Evolutionary conservation across 2,888 invertebrate species (phyloP).

Genomic region (Stenolophus ochropezus): DNA sequence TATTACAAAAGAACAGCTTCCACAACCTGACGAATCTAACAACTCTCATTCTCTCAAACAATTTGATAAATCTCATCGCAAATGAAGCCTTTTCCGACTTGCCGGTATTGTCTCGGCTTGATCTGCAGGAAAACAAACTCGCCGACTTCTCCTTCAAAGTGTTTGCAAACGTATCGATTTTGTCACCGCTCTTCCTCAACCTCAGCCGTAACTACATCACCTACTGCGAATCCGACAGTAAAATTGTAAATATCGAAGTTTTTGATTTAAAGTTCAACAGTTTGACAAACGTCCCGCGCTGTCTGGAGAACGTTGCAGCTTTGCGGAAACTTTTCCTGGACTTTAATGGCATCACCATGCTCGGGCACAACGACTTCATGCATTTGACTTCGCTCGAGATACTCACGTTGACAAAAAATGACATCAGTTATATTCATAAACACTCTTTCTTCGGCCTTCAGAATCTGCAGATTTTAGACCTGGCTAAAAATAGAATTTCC

Average conservation of each 20-base stretch:
- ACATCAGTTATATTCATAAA: slow-evolving; percentile 81
- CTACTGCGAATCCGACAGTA: slow-evolving; percentile 72
- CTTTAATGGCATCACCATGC: slow-evolving; percentile 82
- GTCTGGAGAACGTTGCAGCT: slow-evolving; percentile 80
- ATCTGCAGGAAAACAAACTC: slow-evolving; percentile 87
- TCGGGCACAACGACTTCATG: slow-evolving; percentile 86
- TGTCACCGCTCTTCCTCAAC: slow-evolving; percentile 83
- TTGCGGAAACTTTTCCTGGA: slow-evolving; percentile 83
- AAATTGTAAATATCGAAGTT: slow-evolving; percentile 78
- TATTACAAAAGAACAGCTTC: slow-evolving; percentile 83
- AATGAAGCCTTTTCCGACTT: slow-evolving; percentile 84
- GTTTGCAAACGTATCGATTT: slow-evolving; percentile 81
- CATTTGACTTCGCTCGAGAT: slow-evolving; percentile 82
- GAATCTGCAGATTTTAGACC: slow-evolving; percentile 85
- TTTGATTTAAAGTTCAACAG: slow-evolving; percentile 84
- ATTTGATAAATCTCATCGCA: slow-evolving; percentile 84
- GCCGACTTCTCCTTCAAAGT: slow-evolving; percentile 80
- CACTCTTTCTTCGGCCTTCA: slow-evolving; percentile 86
- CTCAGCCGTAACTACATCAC: slow-evolving; percentile 83
- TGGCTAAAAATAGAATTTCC: slow-evolving; percentile 85
- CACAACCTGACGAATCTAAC: slow-evolving; percentile 85
- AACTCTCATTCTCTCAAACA: slow-evolving; percentile 89
- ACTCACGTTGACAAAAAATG: slow-evolving; percentile 84
- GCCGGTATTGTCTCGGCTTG: slow-evolving; percentile 84
- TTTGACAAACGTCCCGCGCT: slow-evolving; percentile 80